A percentile compares a stretch with the other conserved stretches of the same genome.
These are phyloP conservation scores for Scaptodrosophila latifasciaeformis DNA, from an alignment of 2,888 invertebrate genomes.

Conservation along the genomic window DNA sequence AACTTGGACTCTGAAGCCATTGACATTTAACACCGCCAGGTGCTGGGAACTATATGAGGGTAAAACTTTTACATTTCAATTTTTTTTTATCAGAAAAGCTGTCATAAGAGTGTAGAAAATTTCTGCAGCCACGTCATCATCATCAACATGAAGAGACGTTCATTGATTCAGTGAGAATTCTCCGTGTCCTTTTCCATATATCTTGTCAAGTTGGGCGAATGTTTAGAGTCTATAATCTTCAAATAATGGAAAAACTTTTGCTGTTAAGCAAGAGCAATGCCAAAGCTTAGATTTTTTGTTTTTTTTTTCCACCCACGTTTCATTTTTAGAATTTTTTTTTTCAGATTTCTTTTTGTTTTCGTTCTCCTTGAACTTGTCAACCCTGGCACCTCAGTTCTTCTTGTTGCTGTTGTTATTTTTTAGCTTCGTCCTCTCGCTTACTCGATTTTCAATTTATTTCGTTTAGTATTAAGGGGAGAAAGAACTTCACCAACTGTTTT, in stretches of 20 bases:
- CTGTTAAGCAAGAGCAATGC: conserved; percentile 70
- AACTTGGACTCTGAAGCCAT: conserved; percentile 24
- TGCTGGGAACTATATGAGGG: conserved; percentile 41
- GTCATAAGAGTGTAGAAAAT: conserved; percentile 70
- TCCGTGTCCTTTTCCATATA: conserved; percentile 41
- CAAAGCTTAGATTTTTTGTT: conserved; percentile 57
- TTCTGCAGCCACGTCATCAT: conserved; percentile 56
- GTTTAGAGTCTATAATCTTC: conserved; percentile 72
- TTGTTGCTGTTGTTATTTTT: not conserved
- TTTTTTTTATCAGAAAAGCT: conserved; percentile 36
- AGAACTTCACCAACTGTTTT: conserved; percentile 64
- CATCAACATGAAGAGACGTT: conserved; percentile 27
- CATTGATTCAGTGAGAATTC: conserved; percentile 20
- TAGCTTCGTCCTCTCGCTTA: conserved; percentile 45
- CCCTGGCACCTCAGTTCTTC: conserved; percentile 22
- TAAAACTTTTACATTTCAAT: conserved; percentile 49
- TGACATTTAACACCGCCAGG: not conserved
- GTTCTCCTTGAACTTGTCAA: conserved; percentile 52
- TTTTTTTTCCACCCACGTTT: conserved; percentile 23
- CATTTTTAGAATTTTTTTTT: conserved; percentile 23
- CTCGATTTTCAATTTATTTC: conserved; percentile 65
- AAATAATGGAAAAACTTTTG: conserved; percentile 73
- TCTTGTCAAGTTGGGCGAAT: conserved; percentile 52
- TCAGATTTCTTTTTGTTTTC: conserved; percentile 6
- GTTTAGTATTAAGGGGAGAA: conserved; percentile 29